Conservation (phyloP, 2,888 invertebrate genomes). For the Euplexia lucipara region DNA sequence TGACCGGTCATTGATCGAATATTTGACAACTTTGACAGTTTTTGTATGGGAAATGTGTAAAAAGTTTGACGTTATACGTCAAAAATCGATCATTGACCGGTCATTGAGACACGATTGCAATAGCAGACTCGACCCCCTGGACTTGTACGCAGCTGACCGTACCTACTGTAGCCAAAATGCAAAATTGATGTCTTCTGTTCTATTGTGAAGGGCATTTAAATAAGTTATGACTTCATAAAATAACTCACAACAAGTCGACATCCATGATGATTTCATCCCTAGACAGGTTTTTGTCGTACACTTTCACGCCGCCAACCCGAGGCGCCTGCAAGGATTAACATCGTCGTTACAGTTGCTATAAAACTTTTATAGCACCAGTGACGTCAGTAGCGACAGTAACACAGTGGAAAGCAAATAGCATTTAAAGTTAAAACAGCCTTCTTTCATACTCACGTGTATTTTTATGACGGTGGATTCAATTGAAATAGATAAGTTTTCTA, state of each 20-base stretch:
- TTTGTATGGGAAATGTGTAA: too few species aligned
- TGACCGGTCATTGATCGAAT: too few species aligned
- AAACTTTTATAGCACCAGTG: constrained; percentile 44
- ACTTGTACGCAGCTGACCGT: too few species aligned
- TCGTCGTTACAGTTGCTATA: constrained; percentile 28
- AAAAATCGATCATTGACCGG: too few species aligned
- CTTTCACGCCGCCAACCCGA: constrained; percentile 98
- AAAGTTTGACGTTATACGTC: too few species aligned
- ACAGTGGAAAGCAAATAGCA: constrained; percentile 33
- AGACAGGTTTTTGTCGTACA: constrained; percentile 98
- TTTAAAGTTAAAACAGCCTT: constrained; percentile 1
- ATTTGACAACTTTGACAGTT: too few species aligned
- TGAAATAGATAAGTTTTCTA: constrained; percentile 21
- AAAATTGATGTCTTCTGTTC: constrained; percentile 4
- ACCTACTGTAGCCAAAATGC: background rate
- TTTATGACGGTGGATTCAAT: constrained; percentile 29
- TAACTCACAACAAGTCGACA: constrained; percentile 96
- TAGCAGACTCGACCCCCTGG: too few species aligned
- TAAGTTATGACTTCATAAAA: background rate
- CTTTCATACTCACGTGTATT: background rate
- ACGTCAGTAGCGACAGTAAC: constrained; percentile 25
- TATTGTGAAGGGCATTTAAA: too few species aligned
- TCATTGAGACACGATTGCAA: too few species aligned
- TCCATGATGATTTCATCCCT: constrained; percentile 99
- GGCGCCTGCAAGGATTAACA: constrained; percentile 93